phyloP scores from a whole-genome alignment of 2,113 vertebrate genomes.

The Ptychochromis oligacanthus region DNA sequence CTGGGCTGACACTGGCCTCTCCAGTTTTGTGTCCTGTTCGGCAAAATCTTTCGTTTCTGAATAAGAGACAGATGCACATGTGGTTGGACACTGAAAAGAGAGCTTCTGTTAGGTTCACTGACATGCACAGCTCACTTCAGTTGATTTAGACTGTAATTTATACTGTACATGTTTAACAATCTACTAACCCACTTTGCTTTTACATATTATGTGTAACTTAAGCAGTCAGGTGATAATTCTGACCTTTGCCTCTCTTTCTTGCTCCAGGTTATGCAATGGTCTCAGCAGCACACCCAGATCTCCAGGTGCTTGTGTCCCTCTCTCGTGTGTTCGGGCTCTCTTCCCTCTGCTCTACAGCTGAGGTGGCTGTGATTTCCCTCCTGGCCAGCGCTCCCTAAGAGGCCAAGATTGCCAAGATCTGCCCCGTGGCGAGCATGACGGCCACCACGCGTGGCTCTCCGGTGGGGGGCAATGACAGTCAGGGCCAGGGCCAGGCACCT shows the following conservation, averaged over 20 bases:
- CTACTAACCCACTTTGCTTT: background rate
- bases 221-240: slow-evolving; percentile 14
- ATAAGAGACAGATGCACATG: background rate
- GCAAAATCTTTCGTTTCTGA: background rate
- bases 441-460: slow-evolving; percentile 99
- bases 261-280: slow-evolving; percentile 98
- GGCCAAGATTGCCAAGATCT: slow-evolving; percentile 99
- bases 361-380: slow-evolving; percentile 98
- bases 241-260: slow-evolving; percentile 43
- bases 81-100: background rate
- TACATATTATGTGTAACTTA: slow-evolving; percentile 8
- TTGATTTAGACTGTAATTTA: slow-evolving; percentile 1
- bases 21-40: background rate
- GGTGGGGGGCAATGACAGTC: slow-evolving; percentile 99
- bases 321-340: slow-evolving; percentile 92
- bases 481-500: slow-evolving; percentile 99
- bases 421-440: slow-evolving; percentile 99
- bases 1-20: background rate
- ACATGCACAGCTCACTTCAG: background rate
- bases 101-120: background rate
- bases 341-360: slow-evolving; percentile 85
- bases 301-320: slow-evolving; percentile 96
- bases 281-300: slow-evolving; percentile 95
- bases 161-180: background rate
- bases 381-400: slow-evolving; percentile 96